A percentile compares a stretch with the other conserved stretches of the same genome.
phyloP scores from a whole-genome alignment of 2,888 invertebrate species.

The Eudasyphora cyanicolor region DNA sequence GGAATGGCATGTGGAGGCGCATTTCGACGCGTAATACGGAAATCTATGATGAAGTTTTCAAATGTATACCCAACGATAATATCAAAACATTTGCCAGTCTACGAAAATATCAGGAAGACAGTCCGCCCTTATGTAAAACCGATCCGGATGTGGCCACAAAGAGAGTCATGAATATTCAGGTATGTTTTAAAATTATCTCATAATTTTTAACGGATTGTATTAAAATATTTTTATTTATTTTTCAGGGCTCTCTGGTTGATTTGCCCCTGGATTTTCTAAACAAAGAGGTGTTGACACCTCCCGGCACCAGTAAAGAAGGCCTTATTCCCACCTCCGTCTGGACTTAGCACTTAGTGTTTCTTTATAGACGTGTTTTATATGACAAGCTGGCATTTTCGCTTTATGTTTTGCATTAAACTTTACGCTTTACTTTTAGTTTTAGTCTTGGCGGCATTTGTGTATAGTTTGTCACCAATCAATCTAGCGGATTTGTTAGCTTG shows the following conservation, averaged over 20 bases:
- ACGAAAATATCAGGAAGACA: constrained; percentile 87
- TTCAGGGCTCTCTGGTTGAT: constrained; percentile 91
- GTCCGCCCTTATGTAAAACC: constrained; percentile 85
- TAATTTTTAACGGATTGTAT: not conserved
- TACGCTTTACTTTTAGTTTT: too few relatives aligned
- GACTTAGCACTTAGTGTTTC: constrained; percentile 84
- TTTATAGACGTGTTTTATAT: too few relatives aligned
- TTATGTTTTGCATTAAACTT: too few relatives aligned
- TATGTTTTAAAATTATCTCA: constrained; percentile 73
- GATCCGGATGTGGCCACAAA: constrained; percentile 88
- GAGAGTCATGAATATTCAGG: constrained; percentile 87
- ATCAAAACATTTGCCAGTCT: constrained; percentile 89
- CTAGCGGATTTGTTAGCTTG: too few relatives aligned
- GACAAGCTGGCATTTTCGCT: too few relatives aligned
- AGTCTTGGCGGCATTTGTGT: too few relatives aligned
- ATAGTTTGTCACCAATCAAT: too few relatives aligned
- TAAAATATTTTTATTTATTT: constrained; percentile 34
- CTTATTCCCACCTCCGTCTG: constrained; percentile 95
- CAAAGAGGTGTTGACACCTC: constrained; percentile 91
- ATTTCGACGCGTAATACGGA: constrained; percentile 91
- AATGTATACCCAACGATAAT: constrained; percentile 92
- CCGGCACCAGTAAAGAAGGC: constrained; percentile 91
- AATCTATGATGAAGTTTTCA: constrained; percentile 95
- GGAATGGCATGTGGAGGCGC: constrained; percentile 90
- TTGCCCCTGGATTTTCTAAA: constrained; percentile 94